Evolutionary conservation across 2,888 invertebrate genomes (phyloP).

Genomic region (Acleris emargana): DNA sequence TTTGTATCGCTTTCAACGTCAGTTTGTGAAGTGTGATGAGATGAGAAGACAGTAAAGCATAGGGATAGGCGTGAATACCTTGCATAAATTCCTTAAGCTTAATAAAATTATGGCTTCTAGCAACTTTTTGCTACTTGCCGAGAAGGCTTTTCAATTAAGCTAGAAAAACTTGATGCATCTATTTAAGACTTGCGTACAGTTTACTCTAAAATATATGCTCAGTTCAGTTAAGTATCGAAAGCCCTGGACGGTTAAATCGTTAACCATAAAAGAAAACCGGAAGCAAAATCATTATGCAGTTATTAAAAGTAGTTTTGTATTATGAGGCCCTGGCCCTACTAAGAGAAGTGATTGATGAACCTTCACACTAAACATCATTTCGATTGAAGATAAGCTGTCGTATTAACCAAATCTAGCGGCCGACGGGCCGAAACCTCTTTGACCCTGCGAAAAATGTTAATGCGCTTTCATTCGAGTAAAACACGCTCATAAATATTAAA

Average conservation of each 20-base stretch:
- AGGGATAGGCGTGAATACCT: neutral
- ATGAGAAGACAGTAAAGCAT: neutral
- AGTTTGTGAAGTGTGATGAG: conserved; percentile 5
- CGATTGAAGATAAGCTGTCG: conserved; percentile 24
- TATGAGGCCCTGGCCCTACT: conserved; percentile 12
- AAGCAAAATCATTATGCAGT: conserved; percentile 3
- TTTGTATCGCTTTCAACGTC: conserved; percentile 23
- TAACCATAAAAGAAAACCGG: conserved; percentile 1
- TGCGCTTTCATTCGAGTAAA: conserved; percentile 24
- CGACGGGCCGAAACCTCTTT: conserved; percentile 18
- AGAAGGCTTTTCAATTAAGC: neutral
- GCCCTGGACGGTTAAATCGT: neutral
- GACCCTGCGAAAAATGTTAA: conserved; percentile 31
- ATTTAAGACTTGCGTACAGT: too few relatives aligned
- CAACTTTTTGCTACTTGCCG: too few relatives aligned
- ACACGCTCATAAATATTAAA: conserved; percentile 22
- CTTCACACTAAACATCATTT: conserved; percentile 24
- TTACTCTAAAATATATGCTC: too few relatives aligned
- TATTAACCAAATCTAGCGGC: conserved; percentile 20
- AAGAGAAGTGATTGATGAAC: conserved; percentile 30
- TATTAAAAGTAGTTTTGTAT: conserved; percentile 7
- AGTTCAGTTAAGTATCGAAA: neutral
- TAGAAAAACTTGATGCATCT: neutral
- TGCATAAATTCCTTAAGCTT: neutral
- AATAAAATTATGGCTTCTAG: too few relatives aligned